Evolutionary conservation across 2,797 vertebrate genomes (phyloP).

Genomic region (Schizopygopsis pylzovi): DNA sequence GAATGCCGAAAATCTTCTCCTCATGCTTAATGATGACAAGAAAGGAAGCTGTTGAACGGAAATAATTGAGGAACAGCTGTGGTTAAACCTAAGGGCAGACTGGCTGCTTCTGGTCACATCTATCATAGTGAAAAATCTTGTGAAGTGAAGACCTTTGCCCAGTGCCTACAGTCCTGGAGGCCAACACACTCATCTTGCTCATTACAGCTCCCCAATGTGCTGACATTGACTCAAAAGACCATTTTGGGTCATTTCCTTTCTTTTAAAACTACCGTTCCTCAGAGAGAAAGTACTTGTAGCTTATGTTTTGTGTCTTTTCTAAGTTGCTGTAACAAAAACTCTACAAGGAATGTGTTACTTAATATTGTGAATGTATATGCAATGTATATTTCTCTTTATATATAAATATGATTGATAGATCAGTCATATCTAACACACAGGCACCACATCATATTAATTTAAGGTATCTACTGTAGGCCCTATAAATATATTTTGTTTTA

Average conservation of each 20-base stretch:
- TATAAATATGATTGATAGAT: too few species aligned
- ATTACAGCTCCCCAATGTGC: slow-evolving; percentile 64
- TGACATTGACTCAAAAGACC: slow-evolving; percentile 69
- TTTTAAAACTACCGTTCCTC: slow-evolving; percentile 63
- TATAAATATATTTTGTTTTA: background rate
- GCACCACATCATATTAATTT: background rate
- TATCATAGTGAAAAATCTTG: slow-evolving; percentile 80
- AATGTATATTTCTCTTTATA: background rate
- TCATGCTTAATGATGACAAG: background rate
- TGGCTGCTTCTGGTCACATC: slow-evolving; percentile 61
- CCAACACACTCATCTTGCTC: slow-evolving; percentile 76
- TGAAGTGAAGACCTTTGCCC: slow-evolving; percentile 68
- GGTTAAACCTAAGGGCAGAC: slow-evolving; percentile 71
- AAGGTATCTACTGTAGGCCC: background rate
- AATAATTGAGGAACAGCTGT: slow-evolving; percentile 71
- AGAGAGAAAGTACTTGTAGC: slow-evolving; percentile 3
- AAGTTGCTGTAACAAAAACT: background rate
- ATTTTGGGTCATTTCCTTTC: slow-evolving; percentile 66
- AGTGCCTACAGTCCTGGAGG: slow-evolving; percentile 61
- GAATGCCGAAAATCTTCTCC: slow-evolving; percentile 5
- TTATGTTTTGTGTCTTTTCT: background rate
- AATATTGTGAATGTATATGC: background rate
- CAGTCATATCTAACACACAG: background rate
- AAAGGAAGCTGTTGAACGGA: slow-evolving; percentile 49
- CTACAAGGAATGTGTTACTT: background rate